Base-by-base conservation (phyloP, 2,113 vertebrate genomes). In the Bubo bubo region DNA sequence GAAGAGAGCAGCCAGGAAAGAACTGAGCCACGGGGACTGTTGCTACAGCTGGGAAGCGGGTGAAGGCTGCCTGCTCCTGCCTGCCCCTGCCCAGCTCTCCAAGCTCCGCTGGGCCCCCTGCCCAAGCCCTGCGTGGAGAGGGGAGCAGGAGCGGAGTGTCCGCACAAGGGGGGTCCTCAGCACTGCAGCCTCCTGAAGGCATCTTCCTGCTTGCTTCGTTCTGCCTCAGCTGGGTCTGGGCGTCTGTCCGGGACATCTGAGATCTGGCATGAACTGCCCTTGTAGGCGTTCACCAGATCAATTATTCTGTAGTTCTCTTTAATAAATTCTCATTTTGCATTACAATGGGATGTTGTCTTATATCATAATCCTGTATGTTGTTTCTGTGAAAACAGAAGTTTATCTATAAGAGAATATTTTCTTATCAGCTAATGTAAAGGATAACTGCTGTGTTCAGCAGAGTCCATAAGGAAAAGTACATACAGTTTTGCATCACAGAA, bases 401-500 rank as follows among this genome's bases (percentile, higher is more conserved):
- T 59, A 19, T 75, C 30, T 67, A 0, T 30, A 43, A 63, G 10
- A 28, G 20, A 45, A 4, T n/a, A 26, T 76, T 60, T 76, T 43
- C 20, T 19, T 49, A 20, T 8, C 68, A 70, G 28, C 70, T 37
- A 17, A 15, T 3, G 5, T 50, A 20, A 49, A 58, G 18, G 62
- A 39, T 39, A 35, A 3, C 15, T 53, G 2, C 55, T 32, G 53
- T 39, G 49, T 3, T 50, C 63, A 10, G 94, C 53, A 81, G 58
- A 21, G 74, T 41, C 75, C n/a, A 0, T 23, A 30, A 20, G 3
- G 1, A 47, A 18, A 28, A 35, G 21, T 7, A 43, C 9, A 1
- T 3, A 4, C 4, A 14, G 24, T 45, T 63, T 58, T 56, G 47
- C 16, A 1, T 15, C 6, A 1, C 45, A 8, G 0, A 45, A 45